Evolutionary conservation across 2,113 vertebrate genomes (phyloP).

Genomic region (Zosterops pallidus): DNA sequence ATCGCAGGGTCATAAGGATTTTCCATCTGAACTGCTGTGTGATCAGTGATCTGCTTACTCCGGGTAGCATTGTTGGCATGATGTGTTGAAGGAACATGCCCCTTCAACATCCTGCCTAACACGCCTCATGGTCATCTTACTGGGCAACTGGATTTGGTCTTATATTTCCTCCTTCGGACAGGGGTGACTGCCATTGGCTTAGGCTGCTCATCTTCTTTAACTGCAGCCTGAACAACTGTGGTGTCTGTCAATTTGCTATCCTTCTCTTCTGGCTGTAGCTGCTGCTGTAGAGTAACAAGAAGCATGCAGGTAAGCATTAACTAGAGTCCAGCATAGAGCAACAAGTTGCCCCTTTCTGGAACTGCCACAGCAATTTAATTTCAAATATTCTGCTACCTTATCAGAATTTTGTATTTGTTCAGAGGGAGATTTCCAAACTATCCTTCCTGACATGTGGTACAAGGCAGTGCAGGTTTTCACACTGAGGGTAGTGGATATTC

Average conservation of each 20-base stretch:
- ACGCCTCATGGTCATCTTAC: neutral
- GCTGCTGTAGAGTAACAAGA: neutral
- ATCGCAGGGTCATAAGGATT: neutral
- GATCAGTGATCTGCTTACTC: neutral
- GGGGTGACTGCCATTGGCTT: neutral
- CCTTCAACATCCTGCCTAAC: neutral
- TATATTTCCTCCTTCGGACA: neutral
- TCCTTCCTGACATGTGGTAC: neutral
- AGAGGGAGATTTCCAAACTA: neutral
- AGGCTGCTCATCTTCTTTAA: neutral
- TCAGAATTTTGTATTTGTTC: neutral
- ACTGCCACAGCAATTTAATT: neutral
- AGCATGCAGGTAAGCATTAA: neutral
- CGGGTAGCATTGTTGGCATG: neutral
- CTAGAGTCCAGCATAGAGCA: neutral
- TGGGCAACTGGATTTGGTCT: neutral
- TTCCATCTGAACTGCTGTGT: neutral
- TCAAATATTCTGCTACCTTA: neutral
- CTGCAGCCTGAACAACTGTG: neutral
- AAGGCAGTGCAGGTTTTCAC: accelerated
- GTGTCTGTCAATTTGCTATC: neutral
- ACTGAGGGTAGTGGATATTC: neutral
- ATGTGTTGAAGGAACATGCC: accelerated
- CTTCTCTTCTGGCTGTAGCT: neutral
- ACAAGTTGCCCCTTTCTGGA: neutral